These are phyloP conservation scores for Tapirus indicus DNA, from an alignment of 2,797 vertebrate genomes.

Conservation along the genomic window DNA sequence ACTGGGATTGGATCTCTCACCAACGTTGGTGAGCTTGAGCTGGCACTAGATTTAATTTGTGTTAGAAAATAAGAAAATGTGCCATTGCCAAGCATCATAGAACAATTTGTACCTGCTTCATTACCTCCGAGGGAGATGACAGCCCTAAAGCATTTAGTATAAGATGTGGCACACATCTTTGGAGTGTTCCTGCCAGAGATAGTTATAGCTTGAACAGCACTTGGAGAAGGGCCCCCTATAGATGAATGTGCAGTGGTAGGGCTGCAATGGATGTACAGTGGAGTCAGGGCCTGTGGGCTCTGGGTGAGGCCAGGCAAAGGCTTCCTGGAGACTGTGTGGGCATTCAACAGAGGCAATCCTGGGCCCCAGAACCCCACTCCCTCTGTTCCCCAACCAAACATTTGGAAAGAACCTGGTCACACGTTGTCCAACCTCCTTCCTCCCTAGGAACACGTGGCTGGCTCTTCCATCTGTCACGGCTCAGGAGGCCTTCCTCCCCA, in stretches of 20 bases:
- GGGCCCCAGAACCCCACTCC: too few relatives aligned
- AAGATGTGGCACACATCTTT: neutral
- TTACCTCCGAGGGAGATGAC: neutral
- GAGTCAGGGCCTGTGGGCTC: neutral
- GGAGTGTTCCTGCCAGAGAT: neutral
- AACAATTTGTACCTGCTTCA: neutral
- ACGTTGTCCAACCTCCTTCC: neutral
- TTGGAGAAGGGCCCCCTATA: neutral
- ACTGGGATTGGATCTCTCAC: neutral
- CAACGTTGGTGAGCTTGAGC: neutral
- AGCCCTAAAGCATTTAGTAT: neutral
- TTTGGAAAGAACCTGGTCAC: neutral
- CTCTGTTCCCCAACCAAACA: neutral
- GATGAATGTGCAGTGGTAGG: neutral
- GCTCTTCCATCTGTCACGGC: neutral
- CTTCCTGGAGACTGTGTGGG: neutral
- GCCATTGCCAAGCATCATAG: neutral
- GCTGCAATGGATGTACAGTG: neutral
- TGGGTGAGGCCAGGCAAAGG: neutral
- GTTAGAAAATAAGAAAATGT: conserved; percentile 5
- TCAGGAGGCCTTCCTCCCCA: neutral
- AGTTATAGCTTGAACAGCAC: neutral
- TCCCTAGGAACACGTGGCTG: neutral
- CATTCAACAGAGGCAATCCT: neutral
- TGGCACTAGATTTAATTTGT: neutral